These are phyloP conservation scores for Acleris emargana DNA, from an alignment of 2,888 invertebrate genomes.

Conservation along the genomic window DNA sequence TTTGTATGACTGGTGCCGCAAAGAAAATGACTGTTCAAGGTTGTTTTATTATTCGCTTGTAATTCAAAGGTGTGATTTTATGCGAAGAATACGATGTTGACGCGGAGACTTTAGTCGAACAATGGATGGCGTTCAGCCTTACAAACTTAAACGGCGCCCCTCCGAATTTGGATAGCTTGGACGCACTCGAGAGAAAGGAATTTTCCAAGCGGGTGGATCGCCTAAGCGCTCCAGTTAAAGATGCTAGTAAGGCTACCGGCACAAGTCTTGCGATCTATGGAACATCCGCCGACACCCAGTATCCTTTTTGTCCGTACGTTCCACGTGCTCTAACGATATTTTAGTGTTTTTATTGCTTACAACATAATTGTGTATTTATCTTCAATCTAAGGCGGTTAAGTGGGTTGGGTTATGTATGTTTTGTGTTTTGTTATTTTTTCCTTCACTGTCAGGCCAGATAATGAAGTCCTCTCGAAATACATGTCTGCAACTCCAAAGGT, in stretches of 20 bases:
- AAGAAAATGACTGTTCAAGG: slow-evolving; percentile 76
- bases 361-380: slow-evolving; percentile 4
- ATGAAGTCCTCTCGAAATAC: slow-evolving; percentile 74
- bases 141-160: slow-evolving; percentile 85
- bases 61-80: slow-evolving; percentile 84
- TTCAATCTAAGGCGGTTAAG: slow-evolving; percentile 6
- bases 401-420: slow-evolving; percentile 20
- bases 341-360: slow-evolving; percentile 19
- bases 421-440: slow-evolving; percentile 43
- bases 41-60: slow-evolving; percentile 67
- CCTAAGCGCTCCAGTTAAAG: slow-evolving; percentile 60
- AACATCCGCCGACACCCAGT: slow-evolving; percentile 62
- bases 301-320: slow-evolving; percentile 68
- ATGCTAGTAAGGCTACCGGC: slow-evolving; percentile 68
- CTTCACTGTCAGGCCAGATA: slow-evolving; percentile 70
- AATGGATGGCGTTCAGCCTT: slow-evolving; percentile 91
- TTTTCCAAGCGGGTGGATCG: slow-evolving; percentile 78
- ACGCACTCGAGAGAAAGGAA: slow-evolving; percentile 86
- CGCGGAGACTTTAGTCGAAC: slow-evolving; percentile 88
- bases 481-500: slow-evolving; percentile 73
- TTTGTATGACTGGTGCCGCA: slow-evolving; percentile 49
- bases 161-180: slow-evolving; percentile 84
- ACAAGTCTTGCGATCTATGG: slow-evolving; percentile 69
- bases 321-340: slow-evolving; percentile 60
- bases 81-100: slow-evolving; percentile 85